Evolutionary conservation across 1,140 invertebrate species (phyloP), one percentile per base, ranked within the genome.

Genomic region (Amphibalanus amphitrite): DNA sequence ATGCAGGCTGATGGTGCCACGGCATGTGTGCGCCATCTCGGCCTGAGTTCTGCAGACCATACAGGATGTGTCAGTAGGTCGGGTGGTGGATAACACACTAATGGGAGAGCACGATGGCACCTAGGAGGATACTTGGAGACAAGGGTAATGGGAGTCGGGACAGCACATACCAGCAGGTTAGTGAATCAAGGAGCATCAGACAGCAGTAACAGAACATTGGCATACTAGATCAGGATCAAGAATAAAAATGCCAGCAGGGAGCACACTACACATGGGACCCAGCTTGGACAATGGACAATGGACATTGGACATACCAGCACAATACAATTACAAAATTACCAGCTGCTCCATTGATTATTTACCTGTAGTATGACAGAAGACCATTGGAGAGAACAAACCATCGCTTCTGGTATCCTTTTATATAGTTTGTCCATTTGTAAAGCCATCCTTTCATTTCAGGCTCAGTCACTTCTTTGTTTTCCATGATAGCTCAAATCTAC

Each of bases 351-450:
- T n/a, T n/a, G 17, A 3, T 20, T 59, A 1, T 72, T 78, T 85
- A 97, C 93, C n/a, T 93, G 87, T 98, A 99, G 81, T 99, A 99
- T 71, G 93, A 97, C 72, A 99, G 85, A 75, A 95, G 85, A 79
- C 95, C 95, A 85, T 97, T 94, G 77, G 92, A 92, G 75, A 99
- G 86, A 72, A 98, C 95, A 85, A 99, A 99, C 95, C 95, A 99
- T 78, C 97, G 85, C 80, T 94, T 87, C 79, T 93, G 90, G 79
- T 95, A 95, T 72, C 92, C 97, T 85, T 98, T 98, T 33, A 99
- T 84, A 82, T 99, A 99, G 83, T 99, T 99, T 69, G 97, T 99
- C 97, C 97, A 99, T 83, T 99, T 99, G 77, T 95, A 92, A 6
- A 99, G 85, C 93, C 95, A 99, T 30, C 97, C 97, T 80, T 92